A percentile compares a stretch with the other conserved stretches of the same genome.
Evolutionary conservation across 2,888 invertebrate genomes (phyloP).

Genomic region (Machimus rusticus): DNA sequence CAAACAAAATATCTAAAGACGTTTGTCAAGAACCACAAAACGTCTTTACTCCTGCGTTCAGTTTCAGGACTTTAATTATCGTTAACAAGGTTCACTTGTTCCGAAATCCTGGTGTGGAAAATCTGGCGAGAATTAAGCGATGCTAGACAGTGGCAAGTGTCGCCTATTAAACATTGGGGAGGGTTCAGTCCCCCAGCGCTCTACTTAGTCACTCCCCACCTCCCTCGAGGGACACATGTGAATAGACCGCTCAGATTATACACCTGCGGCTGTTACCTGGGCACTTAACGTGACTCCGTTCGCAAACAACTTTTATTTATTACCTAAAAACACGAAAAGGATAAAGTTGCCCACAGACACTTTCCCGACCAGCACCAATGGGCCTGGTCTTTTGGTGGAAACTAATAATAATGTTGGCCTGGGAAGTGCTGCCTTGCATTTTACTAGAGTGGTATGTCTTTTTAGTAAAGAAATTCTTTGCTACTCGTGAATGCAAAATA

Average conservation of each 20-base stretch:
- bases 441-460: not conserved
- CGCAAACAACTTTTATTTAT: conserved; percentile 23
- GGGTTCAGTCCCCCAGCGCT: not conserved
- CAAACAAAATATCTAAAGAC: too few species aligned
- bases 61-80: not conserved
- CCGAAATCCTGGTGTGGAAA: not conserved
- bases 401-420: not conserved
- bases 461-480: not conserved
- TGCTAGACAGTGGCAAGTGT: not conserved
- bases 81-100: not conserved
- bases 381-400: not conserved
- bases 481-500: not conserved
- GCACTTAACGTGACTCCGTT: conserved; percentile 1
- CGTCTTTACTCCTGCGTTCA: not conserved
- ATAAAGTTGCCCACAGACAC: not conserved
- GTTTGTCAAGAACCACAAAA: not conserved
- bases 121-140: not conserved
- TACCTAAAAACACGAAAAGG: conserved; percentile 15
- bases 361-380: not conserved
- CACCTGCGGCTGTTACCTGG: not conserved
- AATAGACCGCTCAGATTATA: not conserved
- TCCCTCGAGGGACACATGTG: not conserved
- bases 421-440: not conserved
- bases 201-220: not conserved
- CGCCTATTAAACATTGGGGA: not conserved